A percentile compares a stretch with the other conserved stretches of the same genome.
Evolutionary conservation across 2,797 vertebrate genomes (phyloP).

Genomic region (Rhynchotus rufescens): DNA sequence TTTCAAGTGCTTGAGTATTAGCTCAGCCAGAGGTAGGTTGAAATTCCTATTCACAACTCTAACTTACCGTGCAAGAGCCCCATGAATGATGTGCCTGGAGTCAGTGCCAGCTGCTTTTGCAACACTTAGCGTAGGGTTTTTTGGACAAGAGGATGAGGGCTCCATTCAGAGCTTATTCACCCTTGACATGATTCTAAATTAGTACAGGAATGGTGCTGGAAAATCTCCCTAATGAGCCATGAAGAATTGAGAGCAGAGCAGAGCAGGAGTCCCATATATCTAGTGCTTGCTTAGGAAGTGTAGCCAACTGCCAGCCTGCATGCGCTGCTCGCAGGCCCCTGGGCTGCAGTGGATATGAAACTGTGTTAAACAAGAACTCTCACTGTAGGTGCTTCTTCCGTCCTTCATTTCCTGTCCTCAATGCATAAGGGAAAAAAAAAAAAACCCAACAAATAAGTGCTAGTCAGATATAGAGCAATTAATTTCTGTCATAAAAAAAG

Average conservation of each 20-base stretch:
- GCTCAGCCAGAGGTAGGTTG: neutral
- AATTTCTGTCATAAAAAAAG: neutral
- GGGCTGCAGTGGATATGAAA: neutral
- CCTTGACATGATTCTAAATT: slow-evolving; percentile 47
- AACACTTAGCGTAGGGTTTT: neutral
- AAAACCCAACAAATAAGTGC: neutral
- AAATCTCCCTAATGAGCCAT: slow-evolving; percentile 58
- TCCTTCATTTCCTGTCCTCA: neutral
- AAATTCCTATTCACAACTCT: slow-evolving; percentile 19
- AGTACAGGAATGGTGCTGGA: slow-evolving; percentile 19
- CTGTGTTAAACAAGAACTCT: neutral
- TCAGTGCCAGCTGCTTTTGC: slow-evolving; percentile 21
- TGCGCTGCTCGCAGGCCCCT: neutral
- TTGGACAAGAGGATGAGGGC: slow-evolving; percentile 11
- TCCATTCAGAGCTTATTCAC: slow-evolving; percentile 44
- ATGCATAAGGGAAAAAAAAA: neutral
- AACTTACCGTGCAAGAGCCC: neutral
- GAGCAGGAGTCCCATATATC: neutral
- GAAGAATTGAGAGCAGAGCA: slow-evolving; percentile 19
- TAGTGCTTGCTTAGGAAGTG: neutral
- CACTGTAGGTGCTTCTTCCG: neutral
- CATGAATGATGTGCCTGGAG: neutral
- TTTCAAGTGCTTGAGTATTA: neutral
- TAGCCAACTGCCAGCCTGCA: neutral
- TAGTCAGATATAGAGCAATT: neutral